These are phyloP conservation scores for Xenopus tropicalis DNA, from an alignment of 2,113 vertebrate genomes.

Conservation along the genomic window DNA sequence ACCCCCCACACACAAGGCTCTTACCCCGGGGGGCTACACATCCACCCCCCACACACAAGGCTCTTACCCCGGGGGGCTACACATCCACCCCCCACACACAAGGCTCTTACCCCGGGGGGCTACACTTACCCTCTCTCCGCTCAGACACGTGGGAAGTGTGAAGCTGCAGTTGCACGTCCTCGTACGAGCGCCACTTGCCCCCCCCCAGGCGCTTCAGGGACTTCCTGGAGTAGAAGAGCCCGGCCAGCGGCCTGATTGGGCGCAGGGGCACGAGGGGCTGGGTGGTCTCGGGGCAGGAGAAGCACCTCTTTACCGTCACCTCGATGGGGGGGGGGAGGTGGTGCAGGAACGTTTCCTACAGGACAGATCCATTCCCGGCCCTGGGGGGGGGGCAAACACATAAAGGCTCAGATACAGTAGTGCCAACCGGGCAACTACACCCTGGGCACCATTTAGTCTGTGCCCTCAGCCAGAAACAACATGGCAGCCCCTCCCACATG, in stretches of 20 bases:
- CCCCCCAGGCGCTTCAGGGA: neutral
- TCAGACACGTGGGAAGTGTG: neutral
- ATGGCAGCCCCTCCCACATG: too few species aligned
- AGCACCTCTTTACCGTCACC: conserved; percentile 10
- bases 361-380: conserved; percentile 43
- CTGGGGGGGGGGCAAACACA: neutral
- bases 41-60: too few species aligned
- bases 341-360: conserved; percentile 15
- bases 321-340: neutral
- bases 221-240: neutral
- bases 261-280: neutral
- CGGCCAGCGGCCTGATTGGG: neutral
- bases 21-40: too few species aligned
- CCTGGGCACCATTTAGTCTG: too few species aligned
- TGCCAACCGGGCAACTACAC: too few species aligned
- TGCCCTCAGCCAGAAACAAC: too few species aligned
- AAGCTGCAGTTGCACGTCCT: neutral
- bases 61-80: too few species aligned
- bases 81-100: too few species aligned
- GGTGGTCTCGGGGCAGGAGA: conserved; percentile 12
- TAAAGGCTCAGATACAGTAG: too few species aligned
- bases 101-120: too few species aligned
- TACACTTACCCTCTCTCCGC: too few species aligned
- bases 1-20: too few species aligned
- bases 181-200: conserved; percentile 15